phyloP scores from a whole-genome alignment of 2,888 invertebrate genomes.

The Nomada ruficornis region DNA sequence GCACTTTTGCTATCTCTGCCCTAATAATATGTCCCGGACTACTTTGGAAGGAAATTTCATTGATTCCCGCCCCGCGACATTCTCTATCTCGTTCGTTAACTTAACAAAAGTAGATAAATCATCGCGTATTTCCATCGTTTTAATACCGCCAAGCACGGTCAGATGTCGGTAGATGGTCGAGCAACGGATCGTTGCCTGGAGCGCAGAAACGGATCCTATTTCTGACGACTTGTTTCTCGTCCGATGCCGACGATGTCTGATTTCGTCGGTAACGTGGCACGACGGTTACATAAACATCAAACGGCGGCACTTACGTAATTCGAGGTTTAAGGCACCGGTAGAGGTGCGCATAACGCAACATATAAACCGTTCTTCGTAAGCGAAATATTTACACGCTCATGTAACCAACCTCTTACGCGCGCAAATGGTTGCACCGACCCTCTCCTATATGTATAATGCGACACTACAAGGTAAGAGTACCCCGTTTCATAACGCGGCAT shows the following conservation, averaged over 20 bases:
- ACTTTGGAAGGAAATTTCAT: too few relatives aligned
- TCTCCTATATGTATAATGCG: slow-evolving; percentile 58
- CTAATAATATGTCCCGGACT: too few relatives aligned
- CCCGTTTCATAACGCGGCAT: slow-evolving; percentile 73
- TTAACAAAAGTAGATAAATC: too few relatives aligned
- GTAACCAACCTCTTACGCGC: slow-evolving; percentile 75
- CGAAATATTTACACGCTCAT: slow-evolving; percentile 80
- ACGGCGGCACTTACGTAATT: slow-evolving; percentile 74
- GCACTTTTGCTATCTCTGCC: too few relatives aligned
- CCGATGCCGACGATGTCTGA: slow-evolving; percentile 46
- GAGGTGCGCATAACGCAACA: slow-evolving; percentile 68
- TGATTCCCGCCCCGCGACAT: too few relatives aligned
- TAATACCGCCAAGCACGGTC: too few relatives aligned
- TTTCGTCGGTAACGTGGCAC: slow-evolving; percentile 70
- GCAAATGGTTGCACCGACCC: slow-evolving; percentile 72
- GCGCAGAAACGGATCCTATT: not conserved
- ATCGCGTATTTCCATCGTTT: too few relatives aligned
- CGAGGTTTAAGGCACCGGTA: slow-evolving; percentile 67
- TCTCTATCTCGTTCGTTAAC: too few relatives aligned
- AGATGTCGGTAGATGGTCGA: not conserved
- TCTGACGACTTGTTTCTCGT: slow-evolving; percentile 11
- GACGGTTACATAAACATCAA: slow-evolving; percentile 74
- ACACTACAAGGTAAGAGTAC: slow-evolving; percentile 72
- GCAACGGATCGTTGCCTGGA: not conserved
- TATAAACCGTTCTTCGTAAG: slow-evolving; percentile 74